Evolutionary conservation across 2,888 invertebrate species (phyloP).

Genomic region (Agonopterix heracliana): DNA sequence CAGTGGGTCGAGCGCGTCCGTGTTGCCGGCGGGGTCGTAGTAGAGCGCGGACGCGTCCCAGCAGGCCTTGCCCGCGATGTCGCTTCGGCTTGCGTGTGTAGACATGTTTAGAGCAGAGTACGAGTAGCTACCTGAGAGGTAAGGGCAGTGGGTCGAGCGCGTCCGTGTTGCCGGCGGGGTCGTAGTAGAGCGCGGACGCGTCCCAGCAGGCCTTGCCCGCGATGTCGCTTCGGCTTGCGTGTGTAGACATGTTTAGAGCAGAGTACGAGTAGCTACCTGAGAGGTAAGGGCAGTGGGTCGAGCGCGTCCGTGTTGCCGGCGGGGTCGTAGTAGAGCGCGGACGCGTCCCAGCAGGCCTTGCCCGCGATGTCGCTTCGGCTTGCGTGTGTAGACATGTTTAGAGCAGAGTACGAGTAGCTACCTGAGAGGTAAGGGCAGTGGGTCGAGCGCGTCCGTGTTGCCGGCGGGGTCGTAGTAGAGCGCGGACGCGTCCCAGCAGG

Average conservation of each 20-base stretch:
- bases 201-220: conserved; percentile 98
- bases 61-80: conserved; percentile 94
- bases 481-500: conserved; percentile 96
- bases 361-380: conserved; percentile 96
- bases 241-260: too few species aligned
- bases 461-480: conserved; percentile 85
- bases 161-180: conserved; percentile 70
- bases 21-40: conserved; percentile 78
- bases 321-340: conserved; percentile 89
- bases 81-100: too few species aligned
- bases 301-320: conserved; percentile 46
- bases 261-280: conserved; percentile 25
- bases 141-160: conserved; percentile 42
- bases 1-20: conserved; percentile 43
- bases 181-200: conserved; percentile 91
- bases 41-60: conserved; percentile 97
- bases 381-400: too few species aligned
- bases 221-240: too few species aligned
- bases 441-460: conserved; percentile 39
- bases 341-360: conserved; percentile 97
- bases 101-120: too few species aligned
- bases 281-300: conserved; percentile 43
- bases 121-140: conserved; percentile 34
- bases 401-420: conserved; percentile 12
- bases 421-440: conserved; percentile 44